Base-by-base conservation (phyloP, 2,113 vertebrate genomes). In the Emydura subglobosa region DNA sequence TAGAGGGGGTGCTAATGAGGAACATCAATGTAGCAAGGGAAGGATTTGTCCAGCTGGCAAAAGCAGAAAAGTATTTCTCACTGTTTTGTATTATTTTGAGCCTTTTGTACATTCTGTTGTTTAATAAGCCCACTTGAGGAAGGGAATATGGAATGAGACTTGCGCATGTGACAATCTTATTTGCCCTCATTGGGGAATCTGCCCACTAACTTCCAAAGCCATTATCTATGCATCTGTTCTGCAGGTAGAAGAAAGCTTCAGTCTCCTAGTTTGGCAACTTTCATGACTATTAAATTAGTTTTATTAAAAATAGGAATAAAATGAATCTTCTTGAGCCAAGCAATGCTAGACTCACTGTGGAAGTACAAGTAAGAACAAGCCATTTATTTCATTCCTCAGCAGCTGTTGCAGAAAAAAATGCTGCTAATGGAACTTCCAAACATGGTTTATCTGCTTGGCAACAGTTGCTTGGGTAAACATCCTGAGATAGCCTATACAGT, bases 331-430 rank as follows among this genome's bases (percentile, higher is more conserved):
- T 81, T 84, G 93, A 96, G 96, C 95, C 96, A 96, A 88, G 91
- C 81, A 90, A 85, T 93, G 84, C 83, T 3, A 96, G 83, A 89
- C 2, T 49, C 83, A 85, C 85, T 95, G 92, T 84, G 87, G 93
- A 88, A 88, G 88, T 85, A 85, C 98, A 98, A 98, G 98, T 97
- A 94, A 96, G 91, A 94, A 96, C 97, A 97, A 94, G 94, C 97
- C 91, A 50, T 72, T 86, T 4, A 54, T 72, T 89, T 95, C 49
- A 91, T 82, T 93, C 89, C 82, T 93, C 82, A 78, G 82, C 84
- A 95, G 86, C 22, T 91, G n/a, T 53, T 84, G 55, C 10, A 2
- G 85, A 79, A 76, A 82, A 87, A 91, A 85, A 83, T 72, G 51
- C 65, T 86, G 86, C 93, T 97, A 96, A 94, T 6, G 59, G 76